phyloP scores from a whole-genome alignment of 2,797 vertebrate genomes.

The Triplophysa yarkandensis region DNA sequence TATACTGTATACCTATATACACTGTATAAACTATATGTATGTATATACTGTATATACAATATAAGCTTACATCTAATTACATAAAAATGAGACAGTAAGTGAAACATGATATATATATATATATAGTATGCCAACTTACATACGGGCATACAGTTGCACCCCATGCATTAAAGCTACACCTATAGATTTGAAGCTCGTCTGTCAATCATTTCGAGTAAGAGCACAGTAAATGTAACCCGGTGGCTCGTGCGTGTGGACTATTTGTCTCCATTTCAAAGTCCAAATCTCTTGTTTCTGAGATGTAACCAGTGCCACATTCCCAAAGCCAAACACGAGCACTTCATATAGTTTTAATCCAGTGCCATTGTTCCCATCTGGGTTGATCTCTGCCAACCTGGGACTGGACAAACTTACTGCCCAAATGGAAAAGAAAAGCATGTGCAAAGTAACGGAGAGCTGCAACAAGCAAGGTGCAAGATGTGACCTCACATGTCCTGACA shows the following conservation, averaged over 20 bases:
- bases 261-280: background rate
- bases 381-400: too few relatives aligned
- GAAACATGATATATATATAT: too few relatives aligned
- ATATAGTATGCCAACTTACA: too few relatives aligned
- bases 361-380: background rate
- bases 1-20: too few relatives aligned
- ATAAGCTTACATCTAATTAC: too few relatives aligned
- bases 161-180: too few relatives aligned
- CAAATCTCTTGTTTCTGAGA: background rate
- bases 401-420: too few relatives aligned
- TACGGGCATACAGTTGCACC: too few relatives aligned
- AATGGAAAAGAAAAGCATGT: slow-evolving; percentile 5
- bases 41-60: too few relatives aligned
- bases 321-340: slow-evolving; percentile 6
- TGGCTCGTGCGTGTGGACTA: background rate
- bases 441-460: slow-evolving; percentile 28
- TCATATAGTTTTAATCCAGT: background rate
- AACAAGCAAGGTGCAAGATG: slow-evolving; percentile 69
- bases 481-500: slow-evolving; percentile 50
- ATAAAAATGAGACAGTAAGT: too few relatives aligned
- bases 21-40: too few relatives aligned
- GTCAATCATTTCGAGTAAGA: background rate
- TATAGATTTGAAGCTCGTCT: background rate
- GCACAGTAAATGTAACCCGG: background rate
- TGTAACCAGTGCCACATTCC: slow-evolving; percentile 28